Evolutionary conservation across 2,113 vertebrate species (phyloP), one percentile per base, ranked within the genome.

Genomic region (Emydura subglobosa): DNA sequence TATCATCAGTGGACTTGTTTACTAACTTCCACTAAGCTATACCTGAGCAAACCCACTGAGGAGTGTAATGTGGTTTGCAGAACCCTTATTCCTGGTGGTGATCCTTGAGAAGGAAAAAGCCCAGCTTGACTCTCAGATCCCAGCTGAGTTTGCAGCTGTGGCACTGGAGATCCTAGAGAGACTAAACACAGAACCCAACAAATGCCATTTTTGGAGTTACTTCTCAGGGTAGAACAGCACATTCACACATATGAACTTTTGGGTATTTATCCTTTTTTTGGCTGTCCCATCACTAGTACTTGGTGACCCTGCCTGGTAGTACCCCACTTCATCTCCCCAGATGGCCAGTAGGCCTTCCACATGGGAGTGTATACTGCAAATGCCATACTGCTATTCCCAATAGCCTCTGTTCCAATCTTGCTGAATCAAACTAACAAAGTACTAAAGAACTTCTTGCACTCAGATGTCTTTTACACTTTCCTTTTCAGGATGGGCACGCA

Each of bases 401-500:
- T 81, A 7, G 7, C 27, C 47, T 76, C 42, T 82, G 4, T 17
- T 84, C 59, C 50, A 27, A 22, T 72, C 68, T 91, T 65, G 74
- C 53, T 7, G 81, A 4, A 2, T 27, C 31, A 50, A n/a, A 0
- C 10, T 2, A 65, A 65, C 92, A 34, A 22, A 92, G n/a, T 4
- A 5, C 1, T 86, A 47, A 21, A 21, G 12, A 53, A 93, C 87
- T 24, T 92, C 89, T 27, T 57, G 53, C 10, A 3, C 47, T 91
- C 47, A 55, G 13, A n/a, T 91, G 57, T 68, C 27, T 4, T 90
- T 93, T 85, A 44, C 1, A 0, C 82, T 78, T 95, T 87, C 85
- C 24, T 97, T 90, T 95, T 82, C 74, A 99, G 99, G 93, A 99
- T 29, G 99, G 99, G 2, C 94, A 6, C 2, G 99, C 98, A 10